These are phyloP conservation scores for Gonocerus acuteangulatus DNA, from an alignment of 2,888 invertebrate species.

Conservation along the genomic window DNA sequence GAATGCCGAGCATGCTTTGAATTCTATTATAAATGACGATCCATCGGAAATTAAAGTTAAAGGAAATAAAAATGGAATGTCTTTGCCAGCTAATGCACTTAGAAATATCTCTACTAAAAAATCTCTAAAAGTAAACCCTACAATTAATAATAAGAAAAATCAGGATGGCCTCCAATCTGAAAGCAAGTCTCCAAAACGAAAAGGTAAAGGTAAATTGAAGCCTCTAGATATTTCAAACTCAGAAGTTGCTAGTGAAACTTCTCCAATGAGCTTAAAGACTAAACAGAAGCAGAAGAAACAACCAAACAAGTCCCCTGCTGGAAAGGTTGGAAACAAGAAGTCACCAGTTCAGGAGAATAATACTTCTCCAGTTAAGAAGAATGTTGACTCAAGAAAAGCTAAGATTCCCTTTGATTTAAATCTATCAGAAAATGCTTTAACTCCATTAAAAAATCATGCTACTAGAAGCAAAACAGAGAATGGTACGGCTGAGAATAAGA, in stretches of 20 bases:
- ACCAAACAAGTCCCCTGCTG: not conserved
- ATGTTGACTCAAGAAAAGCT: not conserved
- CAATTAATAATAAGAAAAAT: too few relatives aligned
- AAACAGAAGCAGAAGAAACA: not conserved
- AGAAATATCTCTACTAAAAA: not conserved
- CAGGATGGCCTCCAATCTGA: too few relatives aligned
- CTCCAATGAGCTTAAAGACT: too few relatives aligned
- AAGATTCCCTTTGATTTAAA: constrained; percentile 10
- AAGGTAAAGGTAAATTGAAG: too few relatives aligned
- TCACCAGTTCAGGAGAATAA: not conserved
- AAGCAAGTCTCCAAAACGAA: too few relatives aligned
- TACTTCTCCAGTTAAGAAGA: constrained; percentile 7
- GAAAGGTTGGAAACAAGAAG: not conserved
- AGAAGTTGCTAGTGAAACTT: too few relatives aligned
- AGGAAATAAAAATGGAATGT: not conserved
- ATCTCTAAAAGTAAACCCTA: too few relatives aligned
- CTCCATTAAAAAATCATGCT: not conserved
- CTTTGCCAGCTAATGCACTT: not conserved
- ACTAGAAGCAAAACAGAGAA: not conserved
- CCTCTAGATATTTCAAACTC: not conserved
- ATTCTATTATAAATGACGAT: not conserved
- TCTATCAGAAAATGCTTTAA: not conserved
- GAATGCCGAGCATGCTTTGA: not conserved
- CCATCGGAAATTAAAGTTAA: not conserved
- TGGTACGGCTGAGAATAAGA: not conserved